Percentiles rank a stretch among this genome's conserved stretches.
These are phyloP conservation scores for Microplitis deprimator DNA, from an alignment of 2,888 invertebrate genomes.

Conservation along the genomic window DNA sequence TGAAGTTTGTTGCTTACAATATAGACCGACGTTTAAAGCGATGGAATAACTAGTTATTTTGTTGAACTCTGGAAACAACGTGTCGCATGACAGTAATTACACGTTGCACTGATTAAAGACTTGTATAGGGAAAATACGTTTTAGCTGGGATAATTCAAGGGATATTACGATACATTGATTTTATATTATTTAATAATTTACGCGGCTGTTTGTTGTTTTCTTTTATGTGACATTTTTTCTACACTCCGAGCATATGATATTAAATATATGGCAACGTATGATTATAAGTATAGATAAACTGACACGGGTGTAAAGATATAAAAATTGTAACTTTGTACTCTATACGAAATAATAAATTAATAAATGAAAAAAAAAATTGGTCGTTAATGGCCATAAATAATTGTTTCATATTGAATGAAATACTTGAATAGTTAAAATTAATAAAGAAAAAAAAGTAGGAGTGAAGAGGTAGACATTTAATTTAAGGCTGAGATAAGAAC, in stretches of 20 bases:
- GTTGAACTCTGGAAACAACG: neutral
- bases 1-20: neutral
- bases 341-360: too few relatives aligned
- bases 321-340: neutral
- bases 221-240: neutral
- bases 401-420: too few relatives aligned
- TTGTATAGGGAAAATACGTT: neutral
- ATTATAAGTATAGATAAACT: neutral
- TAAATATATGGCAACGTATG: neutral
- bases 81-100: conserved; percentile 24
- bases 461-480: too few relatives aligned
- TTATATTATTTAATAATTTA: conserved; percentile 1
- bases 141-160: neutral
- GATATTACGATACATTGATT: neutral
- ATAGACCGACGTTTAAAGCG: neutral
- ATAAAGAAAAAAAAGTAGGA: too few relatives aligned
- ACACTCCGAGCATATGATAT: neutral
- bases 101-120: neutral
- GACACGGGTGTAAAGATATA: neutral
- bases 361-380: too few relatives aligned
- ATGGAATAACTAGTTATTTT: conserved; percentile 16
- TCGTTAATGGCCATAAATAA: too few relatives aligned
- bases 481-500: too few relatives aligned
- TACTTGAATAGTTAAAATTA: too few relatives aligned
- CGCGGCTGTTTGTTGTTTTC: neutral